These are phyloP conservation scores for Sussaba pulchella DNA, from an alignment of 2,888 invertebrate species.

Conservation along the genomic window DNA sequence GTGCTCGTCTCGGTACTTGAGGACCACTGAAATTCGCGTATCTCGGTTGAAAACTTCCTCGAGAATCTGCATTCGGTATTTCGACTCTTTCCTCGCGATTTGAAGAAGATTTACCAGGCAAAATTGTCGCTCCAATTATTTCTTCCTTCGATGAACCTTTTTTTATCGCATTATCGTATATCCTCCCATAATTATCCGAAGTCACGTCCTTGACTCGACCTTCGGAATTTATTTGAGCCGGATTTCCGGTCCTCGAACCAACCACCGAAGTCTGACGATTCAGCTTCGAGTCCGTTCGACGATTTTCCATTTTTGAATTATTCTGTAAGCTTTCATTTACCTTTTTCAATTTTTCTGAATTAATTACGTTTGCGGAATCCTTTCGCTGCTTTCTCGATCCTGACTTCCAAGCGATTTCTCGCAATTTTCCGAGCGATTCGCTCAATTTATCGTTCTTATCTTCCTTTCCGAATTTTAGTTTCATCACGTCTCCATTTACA, in stretches of 20 bases:
- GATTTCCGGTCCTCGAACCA: no score
- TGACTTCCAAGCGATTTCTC: neutral
- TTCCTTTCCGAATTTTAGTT: conserved; percentile 23
- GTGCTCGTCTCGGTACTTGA: neutral
- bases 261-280: no score
- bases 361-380: neutral
- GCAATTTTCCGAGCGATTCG: neutral
- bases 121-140: neutral
- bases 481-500: conserved; percentile 46
- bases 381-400: conserved; percentile 16
- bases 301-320: neutral
- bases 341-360: neutral
- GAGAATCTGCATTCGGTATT: neutral
- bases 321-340: neutral
- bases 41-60: conserved; percentile 3
- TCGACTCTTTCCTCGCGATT: neutral
- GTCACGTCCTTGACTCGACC: neutral
- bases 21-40: conserved; percentile 30
- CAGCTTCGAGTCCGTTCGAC: no score
- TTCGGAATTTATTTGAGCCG: neutral
- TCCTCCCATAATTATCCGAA: neutral
- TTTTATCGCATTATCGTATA: neutral
- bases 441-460: neutral
- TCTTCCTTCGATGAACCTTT: neutral
- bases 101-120: neutral